Evolutionary conservation across 2,113 vertebrate genomes (phyloP).

Genomic region (Aptenodytes patagonicus): DNA sequence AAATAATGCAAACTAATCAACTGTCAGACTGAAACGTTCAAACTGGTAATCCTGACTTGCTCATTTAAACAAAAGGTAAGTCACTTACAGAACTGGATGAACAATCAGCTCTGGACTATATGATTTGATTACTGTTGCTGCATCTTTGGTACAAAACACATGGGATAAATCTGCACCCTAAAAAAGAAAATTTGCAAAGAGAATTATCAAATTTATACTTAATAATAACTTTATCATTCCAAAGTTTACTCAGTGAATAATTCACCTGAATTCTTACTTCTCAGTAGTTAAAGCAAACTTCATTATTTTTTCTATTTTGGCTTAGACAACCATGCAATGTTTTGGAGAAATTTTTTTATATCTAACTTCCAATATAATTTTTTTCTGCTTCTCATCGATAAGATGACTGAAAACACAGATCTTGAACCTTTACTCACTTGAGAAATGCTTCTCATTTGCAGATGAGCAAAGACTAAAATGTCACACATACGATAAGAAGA

Average conservation of each 20-base stretch:
- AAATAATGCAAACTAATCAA: not conserved
- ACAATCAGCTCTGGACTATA: conserved; percentile 98
- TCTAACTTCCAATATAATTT: not conserved
- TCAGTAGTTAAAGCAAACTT: not conserved
- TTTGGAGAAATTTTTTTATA: not conserved
- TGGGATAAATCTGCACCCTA: conserved; percentile 97
- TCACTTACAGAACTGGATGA: conserved; percentile 95
- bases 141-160: conserved; percentile 95
- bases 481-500: not conserved
- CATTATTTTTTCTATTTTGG: not conserved
- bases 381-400: not conserved
- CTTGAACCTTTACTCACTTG: not conserved
- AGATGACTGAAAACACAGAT: not conserved
- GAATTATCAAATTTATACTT: not conserved
- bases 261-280: not conserved
- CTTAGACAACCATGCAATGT: not conserved
- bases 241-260: not conserved
- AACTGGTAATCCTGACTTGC: not conserved
- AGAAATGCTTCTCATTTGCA: not conserved
- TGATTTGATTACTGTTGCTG: conserved; percentile 93
- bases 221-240: not conserved
- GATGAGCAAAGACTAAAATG: not conserved
- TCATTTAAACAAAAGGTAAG: not conserved
- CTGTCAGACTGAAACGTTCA: not conserved
- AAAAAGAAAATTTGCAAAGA: conserved; percentile 21